Conservation (phyloP, 2,888 invertebrate genomes). For the Acronicta alni region DNA sequence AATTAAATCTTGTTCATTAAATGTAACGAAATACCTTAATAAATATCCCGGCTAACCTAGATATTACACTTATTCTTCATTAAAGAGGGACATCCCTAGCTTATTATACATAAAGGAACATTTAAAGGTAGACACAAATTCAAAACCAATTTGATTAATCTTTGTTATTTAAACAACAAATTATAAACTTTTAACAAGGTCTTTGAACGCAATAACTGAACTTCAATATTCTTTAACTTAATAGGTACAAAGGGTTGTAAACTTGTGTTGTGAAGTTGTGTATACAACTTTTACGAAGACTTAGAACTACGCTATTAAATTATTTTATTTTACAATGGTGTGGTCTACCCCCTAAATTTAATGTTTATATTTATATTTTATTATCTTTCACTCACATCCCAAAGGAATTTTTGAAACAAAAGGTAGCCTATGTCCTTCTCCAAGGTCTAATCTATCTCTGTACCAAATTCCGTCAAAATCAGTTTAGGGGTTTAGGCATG, state of each 20-base stretch:
- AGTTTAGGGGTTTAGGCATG: too few species aligned
- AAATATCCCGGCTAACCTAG: too few species aligned
- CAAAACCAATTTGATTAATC: constrained; percentile 12
- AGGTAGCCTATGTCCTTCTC: too few species aligned
- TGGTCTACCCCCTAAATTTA: too few species aligned
- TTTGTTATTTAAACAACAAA: constrained; percentile 21
- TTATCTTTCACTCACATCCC: too few species aligned
- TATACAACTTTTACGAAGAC: background rate
- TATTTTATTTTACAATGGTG: constrained; percentile 13
- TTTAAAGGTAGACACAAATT: constrained; percentile 2
- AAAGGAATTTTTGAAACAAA: too few species aligned
- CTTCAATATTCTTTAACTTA: constrained; percentile 27
- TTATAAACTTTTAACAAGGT: constrained; percentile 39
- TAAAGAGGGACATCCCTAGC: background rate
- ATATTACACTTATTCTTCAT: too few species aligned
- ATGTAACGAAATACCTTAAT: too few species aligned
- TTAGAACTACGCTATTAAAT: constrained; percentile 1
- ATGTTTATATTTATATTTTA: too few species aligned
- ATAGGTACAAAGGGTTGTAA: constrained; percentile 15
- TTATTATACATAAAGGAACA: background rate
- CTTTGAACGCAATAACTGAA: constrained; percentile 18
- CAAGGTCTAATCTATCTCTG: too few species aligned
- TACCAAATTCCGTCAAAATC: too few species aligned
- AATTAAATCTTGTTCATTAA: too few species aligned
- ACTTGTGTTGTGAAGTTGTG: constrained; percentile 19